Conservation (phyloP, 2,888 invertebrate species). For the Clitarchus hookeri region DNA sequence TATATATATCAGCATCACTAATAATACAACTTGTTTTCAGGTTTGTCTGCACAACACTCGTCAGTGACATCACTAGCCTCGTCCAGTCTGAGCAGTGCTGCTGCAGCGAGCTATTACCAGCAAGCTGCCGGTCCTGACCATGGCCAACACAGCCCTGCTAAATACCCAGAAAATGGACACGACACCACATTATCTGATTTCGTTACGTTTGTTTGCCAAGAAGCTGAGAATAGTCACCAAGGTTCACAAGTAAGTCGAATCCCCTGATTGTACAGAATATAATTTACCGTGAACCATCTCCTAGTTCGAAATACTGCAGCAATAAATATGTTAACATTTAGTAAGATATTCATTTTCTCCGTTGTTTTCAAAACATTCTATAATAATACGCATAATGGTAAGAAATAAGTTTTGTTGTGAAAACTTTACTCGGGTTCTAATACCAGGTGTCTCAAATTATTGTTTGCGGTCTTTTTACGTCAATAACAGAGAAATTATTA, state of each 20-base stretch:
- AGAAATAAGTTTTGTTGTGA: no score
- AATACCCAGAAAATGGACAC: slow-evolving; percentile 84
- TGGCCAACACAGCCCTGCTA: slow-evolving; percentile 57
- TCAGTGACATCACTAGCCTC: slow-evolving; percentile 58
- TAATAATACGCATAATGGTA: no score
- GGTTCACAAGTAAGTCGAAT: slow-evolving; percentile 68
- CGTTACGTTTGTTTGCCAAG: slow-evolving; percentile 96
- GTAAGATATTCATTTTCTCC: no score
- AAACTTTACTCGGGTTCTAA: no score
- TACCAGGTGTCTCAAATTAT: no score
- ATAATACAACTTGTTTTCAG: slow-evolving; percentile 49
- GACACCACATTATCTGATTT: slow-evolving; percentile 95
- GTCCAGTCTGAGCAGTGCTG: slow-evolving; percentile 49
- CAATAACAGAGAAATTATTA: no score
- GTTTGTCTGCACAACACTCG: slow-evolving; percentile 59
- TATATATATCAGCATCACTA: not conserved
- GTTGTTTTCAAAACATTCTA: no score
- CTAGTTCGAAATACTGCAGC: no score
- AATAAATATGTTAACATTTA: no score
- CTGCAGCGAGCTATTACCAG: slow-evolving; percentile 53
- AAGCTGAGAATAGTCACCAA: slow-evolving; percentile 78
- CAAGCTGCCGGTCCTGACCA: slow-evolving; percentile 51
- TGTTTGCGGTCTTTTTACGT: no score
- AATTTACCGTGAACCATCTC: no score
- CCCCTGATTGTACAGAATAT: no score